phyloP scores from a whole-genome alignment of 1,140 invertebrate genomes.

The Metopolophium dirhodum region DNA sequence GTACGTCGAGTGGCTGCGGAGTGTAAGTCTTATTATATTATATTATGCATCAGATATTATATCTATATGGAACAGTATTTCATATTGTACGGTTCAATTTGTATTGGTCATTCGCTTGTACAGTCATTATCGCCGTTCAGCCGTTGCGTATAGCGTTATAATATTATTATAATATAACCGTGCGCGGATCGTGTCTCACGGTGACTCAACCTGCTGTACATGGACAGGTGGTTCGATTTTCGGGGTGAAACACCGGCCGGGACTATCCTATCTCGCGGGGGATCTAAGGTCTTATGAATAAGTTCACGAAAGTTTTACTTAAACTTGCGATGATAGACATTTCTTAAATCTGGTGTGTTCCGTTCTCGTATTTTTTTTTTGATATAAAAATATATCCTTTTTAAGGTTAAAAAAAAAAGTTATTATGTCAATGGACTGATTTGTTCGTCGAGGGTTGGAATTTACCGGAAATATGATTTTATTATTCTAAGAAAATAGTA shows the following conservation, averaged over 20 bases:
- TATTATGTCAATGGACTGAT: neutral
- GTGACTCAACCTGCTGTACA: neutral
- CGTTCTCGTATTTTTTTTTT: too few relatives aligned
- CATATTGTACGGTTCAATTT: too few relatives aligned
- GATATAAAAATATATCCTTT: too few relatives aligned
- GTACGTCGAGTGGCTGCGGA: conserved; percentile 33
- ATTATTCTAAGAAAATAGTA: neutral
- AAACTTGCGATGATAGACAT: too few relatives aligned
- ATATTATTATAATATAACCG: neutral
- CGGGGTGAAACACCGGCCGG: too few relatives aligned
- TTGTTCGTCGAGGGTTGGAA: neutral
- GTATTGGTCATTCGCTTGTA: neutral
- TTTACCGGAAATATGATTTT: neutral
- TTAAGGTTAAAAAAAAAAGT: too few relatives aligned
- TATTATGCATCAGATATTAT: neutral
- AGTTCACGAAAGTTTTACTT: neutral
- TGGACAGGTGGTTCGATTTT: neutral
- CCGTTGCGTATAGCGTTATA: neutral
- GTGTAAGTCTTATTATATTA: conserved; percentile 22
- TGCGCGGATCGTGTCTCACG: neutral
- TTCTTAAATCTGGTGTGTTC: too few relatives aligned
- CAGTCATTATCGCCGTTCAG: too few relatives aligned
- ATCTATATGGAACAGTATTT: neutral
- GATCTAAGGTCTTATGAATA: neutral
- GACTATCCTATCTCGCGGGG: neutral